Evolutionary conservation across 2,113 vertebrate species (phyloP), one percentile per base, ranked within the genome.

Genomic region (Sitta europaea): DNA sequence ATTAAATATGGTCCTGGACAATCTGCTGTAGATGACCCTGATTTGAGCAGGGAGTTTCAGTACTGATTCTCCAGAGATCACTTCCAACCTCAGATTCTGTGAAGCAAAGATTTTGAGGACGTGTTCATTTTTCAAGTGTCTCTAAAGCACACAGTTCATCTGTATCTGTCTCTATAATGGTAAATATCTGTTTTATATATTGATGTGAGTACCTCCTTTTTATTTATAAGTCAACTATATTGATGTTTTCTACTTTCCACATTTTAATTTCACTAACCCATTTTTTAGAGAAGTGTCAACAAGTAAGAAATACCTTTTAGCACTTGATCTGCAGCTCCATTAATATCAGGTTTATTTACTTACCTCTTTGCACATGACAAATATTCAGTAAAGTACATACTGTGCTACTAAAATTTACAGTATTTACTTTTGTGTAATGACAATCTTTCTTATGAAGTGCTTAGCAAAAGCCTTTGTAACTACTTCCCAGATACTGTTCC

Each of bases 261-360:
- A 71, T 90, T 93, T 89, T 86, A 73, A 93, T 95, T 91, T 93
- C 55, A 18, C 33, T 70, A 19, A 12, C 10, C 3, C 17, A 29
- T 65, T 90, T 75, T 94, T 90, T 38, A 91, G 25, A 89, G 54
- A 53, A 73, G 53, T n/a, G 68, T 81, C 88, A 94, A 58, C 68
- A 90, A 68, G 18, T 47, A 67, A 83, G 55, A 91, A 86, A 77
- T 80, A 80, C 12, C 61, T 81, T 83, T 87, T 91, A 89, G 51
- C 29, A 62, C 70, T 91, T 77, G 55, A 89, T 95, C 68, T 91
- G 38, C 50, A 87, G 18, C 47, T 87, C 59, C 53, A 65, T 90
- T 94, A 92, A 84, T 85, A 81, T 20, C 51, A 74, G 18, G 28
- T 90, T 90, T 93, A 74, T 92, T 95, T 93, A 91, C 80, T 62